Evolutionary conservation across 2,113 vertebrate species (phyloP), one percentile per base, ranked within the genome.

Genomic region (Rhinoptilus africanus): DNA sequence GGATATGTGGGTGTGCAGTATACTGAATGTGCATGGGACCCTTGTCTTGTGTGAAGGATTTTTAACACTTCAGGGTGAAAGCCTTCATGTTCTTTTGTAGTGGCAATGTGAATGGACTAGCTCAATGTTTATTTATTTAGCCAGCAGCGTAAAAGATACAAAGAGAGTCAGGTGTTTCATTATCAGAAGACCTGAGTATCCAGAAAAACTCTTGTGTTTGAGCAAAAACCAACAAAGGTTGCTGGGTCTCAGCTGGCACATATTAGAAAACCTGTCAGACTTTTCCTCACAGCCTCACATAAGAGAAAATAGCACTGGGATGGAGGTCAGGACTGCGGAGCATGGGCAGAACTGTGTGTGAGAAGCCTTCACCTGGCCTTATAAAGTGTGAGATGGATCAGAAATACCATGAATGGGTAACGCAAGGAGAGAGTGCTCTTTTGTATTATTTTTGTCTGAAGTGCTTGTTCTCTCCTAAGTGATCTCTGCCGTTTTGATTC

Each of bases 401-500:
- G 45, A 91, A 89, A 72, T 47, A 62, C 18, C 6, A 7, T 12
- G 34, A 78, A 21, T 17, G 7, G 28, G 47, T 78, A 48, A 27
- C 32, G 47, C 0, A 3, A 54, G 41, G 50, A 74, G 53, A 57
- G 27, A 59, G 6, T 4, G 5, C 30, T 64, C 32, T 43, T 60
- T 32, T 22, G 6, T 37, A 21, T 41, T 85, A 28, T 34, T 73
- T 62, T 48, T 50, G 22, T 56, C 48, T 64, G 54, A 81, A 69
- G 47, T 37, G 20, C 43, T 72, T 47, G 10, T 32, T 85, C 4
- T 62, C 7, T 86, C 14, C 57, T 50, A 45, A 30, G 19, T 12
- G 17, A 39, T 62, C 26, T 6, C 0, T 85, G 51, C 32, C 0
- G 0, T 34, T 4, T 24, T 50, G 37, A 6, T 68, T 60, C 50